Percentiles rank a stretch among this genome's conserved stretches.
These are phyloP conservation scores for Ramphastos sulfuratus DNA, from an alignment of 2,113 vertebrate genomes.

Conservation along the genomic window DNA sequence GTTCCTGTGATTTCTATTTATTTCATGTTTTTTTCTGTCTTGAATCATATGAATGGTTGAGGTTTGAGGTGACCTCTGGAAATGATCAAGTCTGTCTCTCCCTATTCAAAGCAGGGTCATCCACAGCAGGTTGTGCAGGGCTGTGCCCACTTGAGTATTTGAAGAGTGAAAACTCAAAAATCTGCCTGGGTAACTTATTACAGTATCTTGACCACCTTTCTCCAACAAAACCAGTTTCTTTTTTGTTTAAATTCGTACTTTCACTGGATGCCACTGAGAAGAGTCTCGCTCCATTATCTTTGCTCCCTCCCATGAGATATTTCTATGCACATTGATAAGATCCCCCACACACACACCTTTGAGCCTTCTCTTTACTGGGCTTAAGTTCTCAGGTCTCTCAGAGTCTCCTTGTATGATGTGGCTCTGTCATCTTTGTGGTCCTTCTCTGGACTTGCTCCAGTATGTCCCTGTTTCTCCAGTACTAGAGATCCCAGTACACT, in stretches of 20 bases:
- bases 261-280: no score
- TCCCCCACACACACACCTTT: background rate
- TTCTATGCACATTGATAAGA: background rate
- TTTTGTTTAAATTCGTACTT: no score
- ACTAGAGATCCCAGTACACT: background rate
- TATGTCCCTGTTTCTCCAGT: background rate
- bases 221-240: no score
- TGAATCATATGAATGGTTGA: background rate
- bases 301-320: background rate
- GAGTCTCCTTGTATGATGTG: background rate
- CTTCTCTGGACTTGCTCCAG: background rate
- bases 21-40: slow-evolving; percentile 1
- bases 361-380: background rate
- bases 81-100: background rate
- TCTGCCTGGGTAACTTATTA: background rate
- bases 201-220: background rate
- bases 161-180: background rate
- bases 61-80: background rate
- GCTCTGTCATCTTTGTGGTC: background rate
- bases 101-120: background rate
- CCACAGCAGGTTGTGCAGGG: background rate
- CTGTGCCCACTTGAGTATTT: background rate
- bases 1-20: background rate
- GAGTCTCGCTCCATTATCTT: background rate
- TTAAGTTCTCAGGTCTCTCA: background rate